phyloP scores from a whole-genome alignment of 1,140 invertebrate genomes.

The Drosophila persimilis region DNA sequence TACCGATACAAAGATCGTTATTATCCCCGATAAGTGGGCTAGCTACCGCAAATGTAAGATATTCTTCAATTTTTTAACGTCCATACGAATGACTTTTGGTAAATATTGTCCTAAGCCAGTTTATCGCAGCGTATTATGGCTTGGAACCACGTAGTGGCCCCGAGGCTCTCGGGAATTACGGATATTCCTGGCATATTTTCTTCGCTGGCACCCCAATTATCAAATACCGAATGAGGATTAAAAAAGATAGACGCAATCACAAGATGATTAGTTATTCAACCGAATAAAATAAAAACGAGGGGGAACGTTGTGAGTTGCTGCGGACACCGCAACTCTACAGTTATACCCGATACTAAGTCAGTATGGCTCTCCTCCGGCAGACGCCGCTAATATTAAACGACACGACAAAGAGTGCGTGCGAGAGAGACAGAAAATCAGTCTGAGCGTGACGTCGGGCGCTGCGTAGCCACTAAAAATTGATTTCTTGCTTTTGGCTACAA shows the following conservation, averaged over 20 bases:
- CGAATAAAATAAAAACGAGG: background rate
- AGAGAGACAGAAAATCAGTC: too few species aligned
- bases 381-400: too few species aligned
- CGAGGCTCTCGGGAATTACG: conserved; percentile 7
- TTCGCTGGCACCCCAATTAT: conserved; percentile 22
- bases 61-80: conserved; percentile 36
- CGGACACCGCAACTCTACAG: too few species aligned
- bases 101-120: conserved; percentile 16
- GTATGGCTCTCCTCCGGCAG: too few species aligned
- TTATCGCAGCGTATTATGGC: too few species aligned
- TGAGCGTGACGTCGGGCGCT: too few species aligned
- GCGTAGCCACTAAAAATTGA: too few species aligned
- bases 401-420: too few species aligned
- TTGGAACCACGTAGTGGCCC: conserved; percentile 20
- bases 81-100: conserved; percentile 31
- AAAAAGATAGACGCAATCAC: conserved; percentile 15
- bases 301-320: too few species aligned
- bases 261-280: conserved; percentile 37
- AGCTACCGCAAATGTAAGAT: conserved; percentile 16
- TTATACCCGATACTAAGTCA: too few species aligned
- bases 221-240: conserved; percentile 24
- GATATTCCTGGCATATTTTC: conserved; percentile 63
- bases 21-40: conserved; percentile 36
- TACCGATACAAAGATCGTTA: conserved; percentile 30
- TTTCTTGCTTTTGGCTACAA: too few species aligned